Evolutionary conservation across 2,797 vertebrate genomes (phyloP), one percentile per base, ranked within the genome.

Genomic region (Macroramphosus scolopax): DNA sequence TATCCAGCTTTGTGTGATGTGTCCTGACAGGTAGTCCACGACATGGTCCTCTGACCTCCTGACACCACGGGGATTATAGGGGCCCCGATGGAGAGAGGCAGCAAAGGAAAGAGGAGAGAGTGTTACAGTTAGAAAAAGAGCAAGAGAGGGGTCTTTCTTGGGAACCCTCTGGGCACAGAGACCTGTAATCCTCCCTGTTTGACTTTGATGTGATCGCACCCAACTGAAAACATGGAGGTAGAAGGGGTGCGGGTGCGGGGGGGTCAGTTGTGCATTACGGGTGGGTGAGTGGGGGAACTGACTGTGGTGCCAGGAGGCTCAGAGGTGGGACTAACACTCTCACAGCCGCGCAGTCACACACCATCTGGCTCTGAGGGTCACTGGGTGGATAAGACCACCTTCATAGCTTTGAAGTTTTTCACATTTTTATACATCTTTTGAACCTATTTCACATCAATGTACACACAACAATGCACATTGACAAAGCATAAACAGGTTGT

Each of bases 191-290:
- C 80, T 65, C 66, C 29, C 41, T 59, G 52, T 77, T 74, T 68
- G 36, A 58, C 78, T 78, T 80, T 82, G 69, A 87, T 80, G 72
- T 80, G 50, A 59, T 84, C 72, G 72, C 75, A 68, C 57, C 59
- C 62, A 69, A 47, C 51, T 55, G 51, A 71, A 69, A 75, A 62
- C 30, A 56, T 17, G 48, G 56, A 60, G 62, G 49, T 31, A 25
- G 49, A 11, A 11, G 36, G 28, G 1, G 25, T 26, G 25, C 7
- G 25, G 3, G 25, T 26, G 25, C 7, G 5, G 5, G 25, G 25
- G 25, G 25, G 25, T 73, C 55, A 57, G 26, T 66, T 20, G 39
- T 36, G 30, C 29, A 39, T 33, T 25, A 6, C 39, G 37, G 39
- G 44, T 13, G 42, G 34, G 47, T 2, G 46, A 26, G 31, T 53